Base-by-base conservation (phyloP, 2,888 invertebrate genomes). In the Tetragonula carbonaria region DNA sequence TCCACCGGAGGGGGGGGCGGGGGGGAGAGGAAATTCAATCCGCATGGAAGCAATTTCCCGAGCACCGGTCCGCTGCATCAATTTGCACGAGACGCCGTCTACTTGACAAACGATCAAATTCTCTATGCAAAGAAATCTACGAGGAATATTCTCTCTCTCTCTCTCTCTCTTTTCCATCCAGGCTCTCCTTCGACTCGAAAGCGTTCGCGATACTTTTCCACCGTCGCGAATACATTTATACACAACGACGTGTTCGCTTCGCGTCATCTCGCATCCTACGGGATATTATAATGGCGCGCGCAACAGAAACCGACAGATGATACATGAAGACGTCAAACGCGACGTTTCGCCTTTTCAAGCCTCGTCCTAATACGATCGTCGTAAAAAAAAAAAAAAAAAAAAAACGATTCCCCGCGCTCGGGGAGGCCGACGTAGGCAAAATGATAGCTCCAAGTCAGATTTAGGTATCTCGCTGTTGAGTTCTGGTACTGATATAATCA, bases 21-120 rank as follows among this genome's bases (percentile, higher is more conserved):
- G 80, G 74, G 33, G 18, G 45, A 62, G 73, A 67, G 80, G 74
- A 80, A 82, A 87, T 87, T 89, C 86, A 86, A 89, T 89, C 86
- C 84, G 80, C 78, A 85, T 71, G 78, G 82, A 87, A 83, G 91
- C 92, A 93, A 92, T 93, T 91, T 90, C 90, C 87, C 89, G 83
- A 91, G 90, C 91, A 90, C 74, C 87, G 88, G 83, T 76, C 81
- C 83, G 85, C 85, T 90, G 88, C 81, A 84, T 92, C 93, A 93
- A 93, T 93, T 92, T 92, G 90, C 91, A 88, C 90, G 90, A 92
- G 91, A 92, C 91, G 92, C 91, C 92, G 92, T 93, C 91, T 93
- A 91, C 92, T 93, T 94, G 94, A 94, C 92, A 94, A 94, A 94
- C 93, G 94, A 94, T 94, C 93, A 91, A 92, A 93, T 93, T 92